These are phyloP conservation scores for Drosophila obscura DNA, from an alignment of 1,140 invertebrate species.

Conservation along the genomic window DNA sequence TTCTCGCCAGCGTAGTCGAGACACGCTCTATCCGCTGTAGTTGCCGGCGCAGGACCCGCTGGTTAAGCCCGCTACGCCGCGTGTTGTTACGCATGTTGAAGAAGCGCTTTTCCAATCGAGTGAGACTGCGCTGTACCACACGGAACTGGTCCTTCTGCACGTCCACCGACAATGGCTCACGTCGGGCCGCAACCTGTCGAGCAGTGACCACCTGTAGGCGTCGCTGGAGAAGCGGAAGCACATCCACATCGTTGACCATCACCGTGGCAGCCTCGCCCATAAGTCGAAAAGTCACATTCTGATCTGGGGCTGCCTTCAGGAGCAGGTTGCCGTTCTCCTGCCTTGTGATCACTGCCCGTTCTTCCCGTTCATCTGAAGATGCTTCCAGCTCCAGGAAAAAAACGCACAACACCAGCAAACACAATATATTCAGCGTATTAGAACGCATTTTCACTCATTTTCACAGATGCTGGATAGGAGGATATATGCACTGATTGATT, in stretches of 20 bases:
- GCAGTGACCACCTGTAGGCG: slow-evolving; percentile 17
- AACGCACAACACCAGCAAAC: slow-evolving; percentile 22
- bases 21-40: slow-evolving; percentile 40
- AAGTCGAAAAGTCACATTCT: slow-evolving; percentile 68
- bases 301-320: slow-evolving; percentile 48
- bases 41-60: slow-evolving; percentile 34
- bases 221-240: slow-evolving; percentile 41
- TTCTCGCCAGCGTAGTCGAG: slow-evolving; percentile 6
- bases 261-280: slow-evolving; percentile 59
- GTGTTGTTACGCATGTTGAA: slow-evolving; percentile 33
- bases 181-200: slow-evolving; percentile 6
- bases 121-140: slow-evolving; percentile 39
- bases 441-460: slow-evolving; percentile 38
- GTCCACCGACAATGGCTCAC: slow-evolving; percentile 45
- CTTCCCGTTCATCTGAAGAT: neutral
- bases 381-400: neutral
- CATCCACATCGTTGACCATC: slow-evolving; percentile 60
- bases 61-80: slow-evolving; percentile 7
- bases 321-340: slow-evolving; percentile 43
- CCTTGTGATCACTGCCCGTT: slow-evolving; percentile 10
- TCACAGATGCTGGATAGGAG: neutral
- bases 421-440: neutral
- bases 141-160: slow-evolving; percentile 45
- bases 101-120: slow-evolving; percentile 26
- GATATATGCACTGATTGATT: too few species aligned